Evolutionary conservation across 2,113 vertebrate species (phyloP), one percentile per base, ranked within the genome.

Genomic region (Gallinago media): DNA sequence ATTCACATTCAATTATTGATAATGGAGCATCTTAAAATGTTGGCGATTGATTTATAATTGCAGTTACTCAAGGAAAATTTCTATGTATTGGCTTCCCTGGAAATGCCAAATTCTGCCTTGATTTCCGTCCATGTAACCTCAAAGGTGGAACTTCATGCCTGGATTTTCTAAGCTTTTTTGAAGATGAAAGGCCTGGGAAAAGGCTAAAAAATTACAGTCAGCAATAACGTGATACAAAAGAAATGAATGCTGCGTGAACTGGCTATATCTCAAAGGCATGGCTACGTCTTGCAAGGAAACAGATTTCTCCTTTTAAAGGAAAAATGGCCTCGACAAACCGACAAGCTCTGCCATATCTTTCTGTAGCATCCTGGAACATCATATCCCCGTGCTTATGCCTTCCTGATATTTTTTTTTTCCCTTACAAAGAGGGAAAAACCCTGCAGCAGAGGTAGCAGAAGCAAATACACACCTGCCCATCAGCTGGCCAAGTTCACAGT

Each of bases 111-210:
- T 71, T 71, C 38, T 84, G 66, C 63, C 54, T 65, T 50, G 26
- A 65, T 89, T 91, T 96, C 34, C 71, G 40, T 55, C 66, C 9
- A 0, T 71, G 34, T 63, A 68, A 72, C 73, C 86, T 92, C 92
- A 85, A 95, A 90, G 85, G 72, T 68, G n/a, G 66, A 62, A 83
- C 47, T 90, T 87, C 82, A 88, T 0, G 12, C 36, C 71, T 91
- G 63, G 55, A 63, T 96, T 95, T 94, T 65, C 78, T 82, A 88
- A 75, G 73, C 36, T 72, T 95, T 95, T 95, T 96, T 85, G 75
- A 95, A 94, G 96, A 97, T 97, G 91, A 97, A 97, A 97, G 81
- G 49, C 65, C 65, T 86, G 49, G 19, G 59, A 95, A 94, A 88
- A 92, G 55, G 88, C 88, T 81, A 75, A 76, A 55, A 83, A 79